phyloP scores from a whole-genome alignment of 2,113 vertebrate genomes.

The Antechinus stuartii region DNA sequence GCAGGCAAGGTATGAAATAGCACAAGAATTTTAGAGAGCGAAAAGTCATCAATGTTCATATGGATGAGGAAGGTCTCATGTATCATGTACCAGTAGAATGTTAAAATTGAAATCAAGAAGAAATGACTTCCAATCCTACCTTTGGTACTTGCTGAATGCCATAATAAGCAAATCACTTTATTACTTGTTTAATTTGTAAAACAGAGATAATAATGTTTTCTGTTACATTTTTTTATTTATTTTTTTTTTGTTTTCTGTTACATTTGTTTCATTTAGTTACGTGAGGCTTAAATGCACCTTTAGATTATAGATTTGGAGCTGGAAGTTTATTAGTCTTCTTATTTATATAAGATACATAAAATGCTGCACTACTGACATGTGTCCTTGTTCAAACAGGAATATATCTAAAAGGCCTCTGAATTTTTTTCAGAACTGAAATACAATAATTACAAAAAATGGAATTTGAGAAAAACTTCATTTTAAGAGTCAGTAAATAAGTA shows the following conservation, averaged over 20 bases:
- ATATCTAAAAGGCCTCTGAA: not conserved
- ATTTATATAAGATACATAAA: not conserved
- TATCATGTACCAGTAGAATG: not conserved
- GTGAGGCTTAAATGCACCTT: not conserved
- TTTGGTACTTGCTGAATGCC: not conserved
- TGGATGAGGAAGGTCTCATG: not conserved
- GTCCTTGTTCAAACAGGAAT: not conserved
- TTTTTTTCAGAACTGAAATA: not conserved
- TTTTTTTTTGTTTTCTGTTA: too few species aligned
- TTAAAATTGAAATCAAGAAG: not conserved
- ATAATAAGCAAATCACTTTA: not conserved
- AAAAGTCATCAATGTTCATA: not conserved
- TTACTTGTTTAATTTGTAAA: not conserved
- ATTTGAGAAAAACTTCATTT: not conserved
- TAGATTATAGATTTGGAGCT: not conserved
- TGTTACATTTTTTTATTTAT: not conserved
- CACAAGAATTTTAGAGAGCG: not conserved
- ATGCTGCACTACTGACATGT: not conserved
- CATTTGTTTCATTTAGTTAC: not conserved
- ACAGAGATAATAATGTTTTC: not conserved
- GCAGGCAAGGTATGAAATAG: not conserved
- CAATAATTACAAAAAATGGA: not conserved
- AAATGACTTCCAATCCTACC: not conserved
- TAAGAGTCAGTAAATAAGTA: not conserved
- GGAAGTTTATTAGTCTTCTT: not conserved